A percentile compares a stretch with the other conserved stretches of the same genome.
Evolutionary conservation across 2,888 invertebrate species (phyloP).

Genomic region (Eristalinus aeneus): DNA sequence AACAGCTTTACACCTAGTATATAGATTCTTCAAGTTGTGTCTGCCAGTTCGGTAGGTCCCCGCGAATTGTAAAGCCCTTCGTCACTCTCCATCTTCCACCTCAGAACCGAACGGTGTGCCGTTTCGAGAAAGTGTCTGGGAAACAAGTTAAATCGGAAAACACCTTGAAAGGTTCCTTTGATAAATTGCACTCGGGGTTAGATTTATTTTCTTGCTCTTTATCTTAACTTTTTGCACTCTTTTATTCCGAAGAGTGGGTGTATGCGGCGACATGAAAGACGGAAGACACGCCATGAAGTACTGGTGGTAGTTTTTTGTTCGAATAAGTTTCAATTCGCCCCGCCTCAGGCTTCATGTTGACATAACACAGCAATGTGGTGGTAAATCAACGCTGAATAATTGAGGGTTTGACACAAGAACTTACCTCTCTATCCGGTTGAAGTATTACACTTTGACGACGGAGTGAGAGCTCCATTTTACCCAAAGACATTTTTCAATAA

Average conservation of each 20-base stretch:
- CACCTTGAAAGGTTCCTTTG: conserved; percentile 70
- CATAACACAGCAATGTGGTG: conserved; percentile 63
- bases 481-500: neutral
- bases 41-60: conserved; percentile 39
- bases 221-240: conserved; percentile 52
- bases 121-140: conserved; percentile 62
- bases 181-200: conserved; percentile 70
- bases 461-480: conserved; percentile 16
- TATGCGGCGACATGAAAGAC: conserved; percentile 41
- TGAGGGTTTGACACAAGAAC: conserved; percentile 59
- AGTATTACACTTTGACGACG: conserved; percentile 34
- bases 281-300: conserved; percentile 1
- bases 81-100: neutral
- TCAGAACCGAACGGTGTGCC: conserved; percentile 57
- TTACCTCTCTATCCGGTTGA: conserved; percentile 43
- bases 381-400: conserved; percentile 68
- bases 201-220: conserved; percentile 69
- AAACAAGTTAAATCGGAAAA: conserved; percentile 70
- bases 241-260: conserved; percentile 11
- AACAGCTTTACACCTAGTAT: conserved; percentile 66
- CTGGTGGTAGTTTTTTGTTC: conserved; percentile 9
- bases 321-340: conserved; percentile 44
- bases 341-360: conserved; percentile 46
- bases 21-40: conserved; percentile 64
- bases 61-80: neutral